Evolutionary conservation across 1,140 invertebrate genomes (phyloP), one percentile per base, ranked within the genome.

Genomic region (Bradysia coprophila): DNA sequence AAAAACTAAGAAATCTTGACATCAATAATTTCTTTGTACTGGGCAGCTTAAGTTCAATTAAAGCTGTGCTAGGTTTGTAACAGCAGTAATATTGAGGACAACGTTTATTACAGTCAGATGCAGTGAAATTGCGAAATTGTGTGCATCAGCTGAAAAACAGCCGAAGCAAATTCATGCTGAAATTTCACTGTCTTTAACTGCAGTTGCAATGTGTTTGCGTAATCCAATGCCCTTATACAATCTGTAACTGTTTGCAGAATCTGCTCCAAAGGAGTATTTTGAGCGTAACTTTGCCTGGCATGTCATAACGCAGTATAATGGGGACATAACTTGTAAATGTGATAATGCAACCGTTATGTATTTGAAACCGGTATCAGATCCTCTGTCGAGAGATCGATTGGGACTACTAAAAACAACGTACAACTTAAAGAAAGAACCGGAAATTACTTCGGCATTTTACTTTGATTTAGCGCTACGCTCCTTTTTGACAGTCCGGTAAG

Each of bases 11-110:
- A 1, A 76, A 86, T 48, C 62, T 88, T 36, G 85, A 91, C 51
- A 81, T 91, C 28, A 81, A 89, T 1, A 90, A 91, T 50, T 91
- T 79, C 51, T 93, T 93, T 51, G 63, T 90, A 4, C 59, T 90
- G 23, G 83, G 81, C 0, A 73, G 70, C 49, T 60, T 77, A 2
- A 62, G 65, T 23, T 81, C 75, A 3, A 77, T 90, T 38, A 74
- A 75, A 44, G 65, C 67, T 40, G 75, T 82, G 1, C 56, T 91
- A 19, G 73, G 49, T 50, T 38, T 21, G 42, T 15, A 22, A 1
- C 22, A 33, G 21, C 3, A n/a, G n/a, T n/a, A n/a, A n/a, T n/a
- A n/a, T n/a, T 16, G 16, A 13, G n/a, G n/a, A 8, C 15, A 13
- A 36, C n/a, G 40, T 41, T 4, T 24, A 22, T 45, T 31, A 22